Conservation (phyloP, 2,113 vertebrate genomes). For the Barbus barbus region DNA sequence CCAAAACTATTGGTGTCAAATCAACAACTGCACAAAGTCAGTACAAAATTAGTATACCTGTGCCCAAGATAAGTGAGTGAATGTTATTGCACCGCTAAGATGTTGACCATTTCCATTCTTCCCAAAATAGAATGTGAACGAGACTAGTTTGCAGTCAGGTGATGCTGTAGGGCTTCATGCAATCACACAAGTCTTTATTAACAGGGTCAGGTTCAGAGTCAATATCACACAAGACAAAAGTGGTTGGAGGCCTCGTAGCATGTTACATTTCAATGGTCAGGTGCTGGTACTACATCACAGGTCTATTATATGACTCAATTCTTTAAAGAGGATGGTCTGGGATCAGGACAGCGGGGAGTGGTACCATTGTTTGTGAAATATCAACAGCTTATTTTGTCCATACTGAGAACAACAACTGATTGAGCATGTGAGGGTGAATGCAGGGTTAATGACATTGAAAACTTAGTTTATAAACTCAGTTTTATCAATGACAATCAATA, state of each 20-base stretch:
- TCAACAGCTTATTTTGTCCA: not conserved
- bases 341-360: slow-evolving; percentile 13
- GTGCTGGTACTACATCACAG: slow-evolving; percentile 64
- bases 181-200: slow-evolving; percentile 32
- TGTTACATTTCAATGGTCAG: slow-evolving; percentile 70
- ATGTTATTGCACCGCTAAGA: not conserved
- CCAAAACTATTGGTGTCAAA: slow-evolving; percentile 14
- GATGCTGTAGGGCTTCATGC: slow-evolving; percentile 26
- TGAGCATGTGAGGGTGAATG: slow-evolving; percentile 14
- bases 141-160: slow-evolving; percentile 21
- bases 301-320: slow-evolving; percentile 81
- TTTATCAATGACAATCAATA: not conserved
- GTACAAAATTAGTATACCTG: not conserved
- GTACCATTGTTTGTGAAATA: slow-evolving; percentile 42
- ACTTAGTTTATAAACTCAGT: too few relatives aligned
- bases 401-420: not conserved
- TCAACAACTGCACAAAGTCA: not conserved
- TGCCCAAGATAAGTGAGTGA: not conserved
- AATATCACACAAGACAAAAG: slow-evolving; percentile 49
- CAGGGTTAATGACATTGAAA: not conserved
- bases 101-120: slow-evolving; percentile 18
- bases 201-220: slow-evolving; percentile 51
- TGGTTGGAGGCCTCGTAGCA: slow-evolving; percentile 74
- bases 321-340: slow-evolving; percentile 77
- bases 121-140: slow-evolving; percentile 27